Evolutionary conservation across 2,888 invertebrate species (phyloP).

Genomic region (Orthosia gracilis): DNA sequence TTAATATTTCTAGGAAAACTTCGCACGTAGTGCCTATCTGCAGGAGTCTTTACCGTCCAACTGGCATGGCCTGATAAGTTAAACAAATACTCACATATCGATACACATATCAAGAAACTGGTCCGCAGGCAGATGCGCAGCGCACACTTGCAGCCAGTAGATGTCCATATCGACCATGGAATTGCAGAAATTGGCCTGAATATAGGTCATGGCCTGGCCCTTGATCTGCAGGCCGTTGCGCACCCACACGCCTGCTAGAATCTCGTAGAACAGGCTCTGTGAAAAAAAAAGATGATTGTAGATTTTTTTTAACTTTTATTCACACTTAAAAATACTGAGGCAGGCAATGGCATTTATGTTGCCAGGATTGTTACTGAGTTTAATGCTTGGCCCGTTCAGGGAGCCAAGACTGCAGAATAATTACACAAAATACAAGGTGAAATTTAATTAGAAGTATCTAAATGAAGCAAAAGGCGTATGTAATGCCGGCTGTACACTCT

Average conservation of each 20-base stretch:
- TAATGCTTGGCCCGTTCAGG: no score
- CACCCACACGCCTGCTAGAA: constrained; percentile 98
- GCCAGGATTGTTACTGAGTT: no score
- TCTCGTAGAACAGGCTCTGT: constrained; percentile 98
- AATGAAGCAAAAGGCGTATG: no score
- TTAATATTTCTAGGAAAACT: no score
- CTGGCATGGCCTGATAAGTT: no score
- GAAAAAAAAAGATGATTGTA: constrained; percentile 65
- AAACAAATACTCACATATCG: constrained; percentile 93
- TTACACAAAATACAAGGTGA: no score
- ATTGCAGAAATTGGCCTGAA: constrained; percentile 99
- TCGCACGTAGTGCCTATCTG: no score
- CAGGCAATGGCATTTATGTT: neutral
- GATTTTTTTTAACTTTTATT: no score
- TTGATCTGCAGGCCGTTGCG: constrained; percentile 99
- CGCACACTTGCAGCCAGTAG: constrained; percentile 98
- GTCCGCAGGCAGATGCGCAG: constrained; percentile 96
- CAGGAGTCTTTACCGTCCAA: no score
- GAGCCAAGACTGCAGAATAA: no score
- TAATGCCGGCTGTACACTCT: no score
- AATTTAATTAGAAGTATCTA: no score
- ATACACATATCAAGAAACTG: constrained; percentile 96
- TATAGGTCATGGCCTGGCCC: constrained; percentile 99
- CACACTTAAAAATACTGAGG: neutral
- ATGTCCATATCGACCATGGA: constrained; percentile 99